Conservation (phyloP, 2,888 invertebrate genomes). For the Dinocampus coccinellae region DNA sequence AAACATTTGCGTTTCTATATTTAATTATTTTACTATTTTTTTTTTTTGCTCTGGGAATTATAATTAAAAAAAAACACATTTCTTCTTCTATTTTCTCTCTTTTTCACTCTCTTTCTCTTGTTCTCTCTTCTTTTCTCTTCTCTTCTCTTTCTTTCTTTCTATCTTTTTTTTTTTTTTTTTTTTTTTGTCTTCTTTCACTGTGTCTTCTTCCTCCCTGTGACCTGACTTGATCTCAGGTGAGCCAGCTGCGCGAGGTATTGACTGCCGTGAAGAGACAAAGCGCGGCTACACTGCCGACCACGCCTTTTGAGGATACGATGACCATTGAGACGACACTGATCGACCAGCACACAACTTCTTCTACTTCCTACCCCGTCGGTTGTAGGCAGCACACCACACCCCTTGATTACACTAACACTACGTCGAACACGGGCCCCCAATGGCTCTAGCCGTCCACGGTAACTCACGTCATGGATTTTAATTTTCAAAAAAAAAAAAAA, state of each 20-base stretch:
- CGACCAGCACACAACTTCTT: conserved; percentile 67
- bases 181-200: conserved; percentile 22
- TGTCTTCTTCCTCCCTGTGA: conserved; percentile 48
- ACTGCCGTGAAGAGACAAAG: conserved; percentile 67
- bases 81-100: too few species aligned
- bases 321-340: conserved; percentile 68
- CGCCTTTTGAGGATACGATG: conserved; percentile 66
- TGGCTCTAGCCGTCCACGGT: conserved; percentile 69
- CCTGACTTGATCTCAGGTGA: conserved; percentile 67
- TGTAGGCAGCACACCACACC: conserved; percentile 69
- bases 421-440: conserved; percentile 65
- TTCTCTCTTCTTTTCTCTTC: not conserved
- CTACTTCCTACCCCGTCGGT: conserved; percentile 66
- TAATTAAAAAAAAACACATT: not conserved
- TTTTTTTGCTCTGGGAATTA: not conserved
- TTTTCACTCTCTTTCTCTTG: not conserved
- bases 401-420: conserved; percentile 68
- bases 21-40: not conserved
- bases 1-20: not conserved
- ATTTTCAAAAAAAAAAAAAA: conserved; percentile 47
- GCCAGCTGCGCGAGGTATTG: conserved; percentile 69
- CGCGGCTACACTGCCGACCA: conserved; percentile 63
- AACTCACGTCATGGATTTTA: conserved; percentile 70
- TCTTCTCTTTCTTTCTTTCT: not conserved
- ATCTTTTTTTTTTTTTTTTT: not conserved